phyloP scores from a whole-genome alignment of 2,797 vertebrate genomes.

The Vireo griseus region DNA sequence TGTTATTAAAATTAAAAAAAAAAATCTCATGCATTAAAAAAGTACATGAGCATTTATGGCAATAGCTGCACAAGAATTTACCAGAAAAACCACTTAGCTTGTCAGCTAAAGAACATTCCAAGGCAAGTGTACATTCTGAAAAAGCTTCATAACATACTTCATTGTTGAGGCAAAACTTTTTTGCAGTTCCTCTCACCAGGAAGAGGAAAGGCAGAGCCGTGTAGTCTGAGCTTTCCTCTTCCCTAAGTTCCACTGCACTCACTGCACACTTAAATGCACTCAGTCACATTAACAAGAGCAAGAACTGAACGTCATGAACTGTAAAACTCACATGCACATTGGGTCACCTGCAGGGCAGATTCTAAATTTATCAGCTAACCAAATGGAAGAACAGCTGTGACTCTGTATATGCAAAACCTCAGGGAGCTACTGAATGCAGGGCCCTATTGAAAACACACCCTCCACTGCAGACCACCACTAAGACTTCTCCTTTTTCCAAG shows the following conservation, averaged over 20 bases:
- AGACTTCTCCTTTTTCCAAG: background rate
- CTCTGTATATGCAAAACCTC: background rate
- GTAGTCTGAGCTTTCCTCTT: background rate
- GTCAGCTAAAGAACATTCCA: background rate
- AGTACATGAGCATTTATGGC: background rate
- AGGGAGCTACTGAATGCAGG: background rate
- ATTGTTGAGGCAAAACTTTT: background rate
- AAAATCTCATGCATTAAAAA: background rate
- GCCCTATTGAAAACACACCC: background rate
- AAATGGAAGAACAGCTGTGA: background rate
- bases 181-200: accelerated
- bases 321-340: background rate
- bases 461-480: background rate
- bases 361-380: background rate
- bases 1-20: background rate
- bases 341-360: conserved; percentile 11
- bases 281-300: background rate
- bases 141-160: background rate
- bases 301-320: background rate
- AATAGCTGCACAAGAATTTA: background rate
- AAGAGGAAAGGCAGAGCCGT: background rate
- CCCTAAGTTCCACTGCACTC: background rate
- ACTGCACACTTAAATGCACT: accelerated
- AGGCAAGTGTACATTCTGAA: background rate
- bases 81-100: background rate